Base-by-base conservation (phyloP, 2,113 vertebrate species). In the Serinus canaria region DNA sequence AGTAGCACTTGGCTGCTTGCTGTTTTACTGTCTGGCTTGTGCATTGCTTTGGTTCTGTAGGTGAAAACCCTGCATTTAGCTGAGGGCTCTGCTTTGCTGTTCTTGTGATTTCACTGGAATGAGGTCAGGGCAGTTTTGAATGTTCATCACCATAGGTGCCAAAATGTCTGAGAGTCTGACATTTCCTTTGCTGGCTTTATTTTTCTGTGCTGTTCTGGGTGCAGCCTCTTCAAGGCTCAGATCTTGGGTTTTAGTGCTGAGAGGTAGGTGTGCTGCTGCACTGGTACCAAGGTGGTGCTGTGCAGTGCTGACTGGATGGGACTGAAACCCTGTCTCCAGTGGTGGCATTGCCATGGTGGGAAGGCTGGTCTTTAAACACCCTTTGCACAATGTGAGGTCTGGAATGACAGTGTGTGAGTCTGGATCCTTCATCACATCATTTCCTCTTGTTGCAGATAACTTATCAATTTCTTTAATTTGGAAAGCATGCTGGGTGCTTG, bases 271-370 rank as follows among this genome's bases (percentile, higher is more conserved):
- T 87, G 55, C 56, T 68, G 2, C 41, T 74, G 50, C 28, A 3
- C 35, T 76, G 67, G 8, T 37, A 44, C 24, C 0, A 1, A 7
- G 28, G 13, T 23, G 69, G 33, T 63, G 64, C 50, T 84, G 33
- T 17, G 11, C 20, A 8, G 58, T 41, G 80, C 58, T 6, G 7
- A 18, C 7, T 28, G 60, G 52, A 8, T 6, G 6, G 30, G 21
- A 28, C 59, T 46, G 30, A 41, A 59, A n/a, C 0, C 2, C 1
- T 9, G 25, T 56, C 15, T 47, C 17, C 3, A 3, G 7, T 35
- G 68, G 33, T 18, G 25, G 33, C 3, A 1, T 44, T 1, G 12
- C 49, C 0, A 0, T 33, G 56, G 10, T 75, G n/a, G 64, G 37
- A 69, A 44, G 76, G 39, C 31, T 74, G 3, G 5, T 60, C n/a